These are phyloP conservation scores for Caenorhabditis auriculariae DNA, from an alignment of 2,888 invertebrate genomes.

Conservation along the genomic window DNA sequence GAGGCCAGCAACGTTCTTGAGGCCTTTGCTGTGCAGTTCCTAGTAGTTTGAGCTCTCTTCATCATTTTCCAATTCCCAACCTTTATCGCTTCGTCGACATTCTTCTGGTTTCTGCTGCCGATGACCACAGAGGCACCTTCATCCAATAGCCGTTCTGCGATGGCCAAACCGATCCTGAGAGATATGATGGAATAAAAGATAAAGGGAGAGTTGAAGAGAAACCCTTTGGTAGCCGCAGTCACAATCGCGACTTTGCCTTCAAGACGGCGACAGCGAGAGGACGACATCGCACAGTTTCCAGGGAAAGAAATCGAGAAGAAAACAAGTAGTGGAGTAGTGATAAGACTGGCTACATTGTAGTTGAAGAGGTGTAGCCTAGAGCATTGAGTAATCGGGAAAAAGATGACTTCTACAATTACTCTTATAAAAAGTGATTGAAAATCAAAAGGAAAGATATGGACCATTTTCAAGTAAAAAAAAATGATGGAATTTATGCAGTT, in stretches of 20 bases:
- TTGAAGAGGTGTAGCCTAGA: no score
- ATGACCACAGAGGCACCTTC: slow-evolving; percentile 91
- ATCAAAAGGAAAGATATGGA: no score
- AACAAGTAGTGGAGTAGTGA: no score
- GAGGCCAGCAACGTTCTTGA: slow-evolving; percentile 73
- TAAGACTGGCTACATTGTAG: no score
- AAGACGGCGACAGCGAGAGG: slow-evolving; percentile 42
- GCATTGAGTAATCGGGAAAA: no score
- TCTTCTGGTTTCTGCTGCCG: slow-evolving; percentile 83
- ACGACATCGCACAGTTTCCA: neutral
- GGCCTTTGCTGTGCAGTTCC: slow-evolving; percentile 73
- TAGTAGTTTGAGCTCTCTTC: slow-evolving; percentile 57
- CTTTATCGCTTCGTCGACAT: slow-evolving; percentile 72
- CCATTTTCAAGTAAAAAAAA: no score
- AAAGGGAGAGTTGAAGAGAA: neutral
- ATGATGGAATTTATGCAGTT: no score
- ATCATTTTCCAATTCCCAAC: slow-evolving; percentile 38
- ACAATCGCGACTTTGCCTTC: slow-evolving; percentile 59
- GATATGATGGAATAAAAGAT: neutral
- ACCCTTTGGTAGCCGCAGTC: slow-evolving; percentile 59
- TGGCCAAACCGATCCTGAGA: slow-evolving; percentile 79
- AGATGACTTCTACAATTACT: no score
- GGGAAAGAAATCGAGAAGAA: no score
- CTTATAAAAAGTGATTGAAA: no score
- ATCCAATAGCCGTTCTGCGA: slow-evolving; percentile 80